phyloP scores from a whole-genome alignment of 2,113 vertebrate genomes.

The Chiloscyllium plagiosum region DNA sequence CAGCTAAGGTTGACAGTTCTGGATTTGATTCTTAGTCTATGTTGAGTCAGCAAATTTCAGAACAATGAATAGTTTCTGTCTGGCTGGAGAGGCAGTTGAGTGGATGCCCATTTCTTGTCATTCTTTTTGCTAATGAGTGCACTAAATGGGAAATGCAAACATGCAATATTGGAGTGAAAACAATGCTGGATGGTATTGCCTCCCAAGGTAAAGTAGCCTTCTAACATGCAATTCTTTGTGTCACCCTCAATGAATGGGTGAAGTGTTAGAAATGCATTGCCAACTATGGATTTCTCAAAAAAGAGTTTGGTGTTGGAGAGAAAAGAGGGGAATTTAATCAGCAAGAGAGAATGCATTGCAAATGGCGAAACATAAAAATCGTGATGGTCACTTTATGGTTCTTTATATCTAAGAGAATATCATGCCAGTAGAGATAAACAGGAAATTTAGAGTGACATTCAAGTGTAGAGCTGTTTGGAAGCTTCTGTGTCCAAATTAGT shows the following conservation, averaged over 20 bases:
- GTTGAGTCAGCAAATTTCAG: background rate
- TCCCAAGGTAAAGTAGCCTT: background rate
- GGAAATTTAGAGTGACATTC: background rate
- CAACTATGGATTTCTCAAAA: background rate
- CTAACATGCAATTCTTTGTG: background rate
- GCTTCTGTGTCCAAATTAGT: background rate
- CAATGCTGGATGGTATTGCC: background rate
- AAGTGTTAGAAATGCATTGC: background rate
- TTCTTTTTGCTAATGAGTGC: background rate
- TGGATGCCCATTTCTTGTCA: background rate
- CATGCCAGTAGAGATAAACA: background rate
- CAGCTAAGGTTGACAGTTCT: background rate
- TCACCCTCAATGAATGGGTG: background rate
- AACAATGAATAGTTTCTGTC: background rate
- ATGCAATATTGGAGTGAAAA: background rate
- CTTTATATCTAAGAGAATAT: background rate
- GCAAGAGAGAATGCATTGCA: background rate
- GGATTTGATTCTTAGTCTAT: background rate
- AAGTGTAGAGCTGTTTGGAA: background rate
- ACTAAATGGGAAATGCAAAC: background rate
- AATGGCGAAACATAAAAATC: background rate
- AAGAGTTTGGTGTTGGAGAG: background rate
- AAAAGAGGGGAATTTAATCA: background rate
- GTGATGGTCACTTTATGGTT: background rate
- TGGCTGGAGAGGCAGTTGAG: background rate